Percentiles rank a stretch among this genome's conserved stretches.
These are phyloP conservation scores for Chymomyza caudatula DNA, from an alignment of 2,888 invertebrate genomes.

Conservation along the genomic window DNA sequence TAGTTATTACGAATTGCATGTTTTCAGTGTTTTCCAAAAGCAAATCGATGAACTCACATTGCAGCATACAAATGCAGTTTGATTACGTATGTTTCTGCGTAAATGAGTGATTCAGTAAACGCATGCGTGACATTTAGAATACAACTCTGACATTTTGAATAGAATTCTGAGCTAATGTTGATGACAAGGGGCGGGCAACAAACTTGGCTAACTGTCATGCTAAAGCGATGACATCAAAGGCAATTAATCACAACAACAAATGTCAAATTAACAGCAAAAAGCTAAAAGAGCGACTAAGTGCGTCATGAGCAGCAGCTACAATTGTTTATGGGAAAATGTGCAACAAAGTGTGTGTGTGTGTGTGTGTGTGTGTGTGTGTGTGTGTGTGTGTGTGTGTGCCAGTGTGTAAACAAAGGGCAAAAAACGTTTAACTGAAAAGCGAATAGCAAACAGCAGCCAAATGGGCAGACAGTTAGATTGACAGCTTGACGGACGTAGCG, in stretches of 20 bases:
- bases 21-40: too few species aligned
- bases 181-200: constrained; percentile 11
- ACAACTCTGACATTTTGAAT: constrained; percentile 30
- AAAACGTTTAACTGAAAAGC: constrained; percentile 40
- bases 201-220: neutral
- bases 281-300: constrained; percentile 33
- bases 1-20: too few species aligned
- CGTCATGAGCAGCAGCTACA: constrained; percentile 42
- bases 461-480: constrained; percentile 38
- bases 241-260: constrained; percentile 56
- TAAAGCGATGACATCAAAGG: constrained; percentile 62
- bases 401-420: constrained; percentile 55
- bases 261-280: constrained; percentile 44
- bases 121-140: constrained; percentile 46
- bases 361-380: neutral
- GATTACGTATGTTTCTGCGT: neutral
- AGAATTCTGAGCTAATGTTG: constrained; percentile 6
- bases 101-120: constrained; percentile 8
- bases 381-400: neutral
- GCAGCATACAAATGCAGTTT: too few species aligned
- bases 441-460: constrained; percentile 38
- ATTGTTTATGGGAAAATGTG: neutral
- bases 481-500: constrained; percentile 36
- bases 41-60: too few species aligned
- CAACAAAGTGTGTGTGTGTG: neutral